phyloP scores from a whole-genome alignment of 2,888 invertebrate genomes.

The Amiota communis region DNA sequence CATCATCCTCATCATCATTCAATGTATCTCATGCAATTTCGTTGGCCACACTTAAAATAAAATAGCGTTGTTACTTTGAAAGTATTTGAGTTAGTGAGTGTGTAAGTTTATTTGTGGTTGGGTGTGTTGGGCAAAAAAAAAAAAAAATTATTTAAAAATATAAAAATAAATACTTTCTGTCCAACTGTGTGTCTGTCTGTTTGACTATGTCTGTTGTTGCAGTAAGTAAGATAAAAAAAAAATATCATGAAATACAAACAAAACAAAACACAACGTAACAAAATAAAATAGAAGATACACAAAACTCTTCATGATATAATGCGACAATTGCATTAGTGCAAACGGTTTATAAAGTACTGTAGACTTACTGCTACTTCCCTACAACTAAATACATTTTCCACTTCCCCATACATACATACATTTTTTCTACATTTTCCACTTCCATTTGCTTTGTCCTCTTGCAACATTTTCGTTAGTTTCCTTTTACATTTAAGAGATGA shows the following conservation, averaged over 20 bases:
- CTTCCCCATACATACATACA: background rate
- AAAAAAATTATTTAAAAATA: slow-evolving; percentile 21
- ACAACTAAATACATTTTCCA: background rate
- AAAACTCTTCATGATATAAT: slow-evolving; percentile 23
- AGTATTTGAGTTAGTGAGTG: too few species aligned
- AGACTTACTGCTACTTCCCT: too few species aligned
- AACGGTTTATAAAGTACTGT: background rate
- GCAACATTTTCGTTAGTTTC: background rate
- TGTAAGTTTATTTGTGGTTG: too few species aligned
- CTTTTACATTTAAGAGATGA: too few species aligned
- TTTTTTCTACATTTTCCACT: background rate
- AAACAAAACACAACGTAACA: background rate
- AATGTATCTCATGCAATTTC: too few species aligned
- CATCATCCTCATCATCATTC: too few species aligned
- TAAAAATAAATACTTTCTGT: slow-evolving; percentile 15
- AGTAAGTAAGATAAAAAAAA: slow-evolving; percentile 8
- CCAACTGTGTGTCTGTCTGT: too few species aligned
- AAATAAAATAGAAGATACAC: slow-evolving; percentile 9
- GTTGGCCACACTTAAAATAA: too few species aligned
- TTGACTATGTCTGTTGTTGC: background rate
- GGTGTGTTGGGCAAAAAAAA: slow-evolving; percentile 1
- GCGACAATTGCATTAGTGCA: slow-evolving; percentile 29
- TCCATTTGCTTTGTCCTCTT: background rate
- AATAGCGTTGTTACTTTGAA: too few species aligned
- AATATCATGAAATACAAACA: background rate